Conservation (phyloP, 2,888 invertebrate genomes). For the Congeria kusceri region DNA sequence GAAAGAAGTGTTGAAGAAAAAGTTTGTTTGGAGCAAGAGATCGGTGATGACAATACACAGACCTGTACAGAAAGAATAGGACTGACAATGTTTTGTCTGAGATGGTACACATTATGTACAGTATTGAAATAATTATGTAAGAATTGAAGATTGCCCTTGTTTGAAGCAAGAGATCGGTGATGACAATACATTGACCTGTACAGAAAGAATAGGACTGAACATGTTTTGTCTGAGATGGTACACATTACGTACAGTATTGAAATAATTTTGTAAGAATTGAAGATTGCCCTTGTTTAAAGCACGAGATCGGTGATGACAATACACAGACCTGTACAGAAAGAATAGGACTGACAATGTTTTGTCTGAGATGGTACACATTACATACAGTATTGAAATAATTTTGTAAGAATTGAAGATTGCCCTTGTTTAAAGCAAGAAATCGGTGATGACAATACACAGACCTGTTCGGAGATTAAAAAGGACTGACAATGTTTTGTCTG, state of each 20-base stretch:
- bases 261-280: too few species aligned
- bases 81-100: slow-evolving; percentile 10
- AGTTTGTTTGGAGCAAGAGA: too few species aligned
- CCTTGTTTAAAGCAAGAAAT: too few species aligned
- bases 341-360: slow-evolving; percentile 3
- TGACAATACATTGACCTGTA: slow-evolving; percentile 26
- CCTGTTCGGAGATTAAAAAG: slow-evolving; percentile 22
- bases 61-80: slow-evolving; percentile 25
- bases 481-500: too few species aligned
- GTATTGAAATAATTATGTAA: too few species aligned
- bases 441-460: slow-evolving; percentile 17
- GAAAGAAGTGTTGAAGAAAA: too few species aligned
- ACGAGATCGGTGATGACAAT: slow-evolving; percentile 4
- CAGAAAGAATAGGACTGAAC: neutral
- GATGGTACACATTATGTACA: neutral
- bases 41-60: slow-evolving; percentile 23
- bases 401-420: too few species aligned
- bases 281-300: too few species aligned
- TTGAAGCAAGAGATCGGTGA: neutral
- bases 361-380: neutral
- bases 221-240: too few species aligned
- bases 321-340: slow-evolving; percentile 35
- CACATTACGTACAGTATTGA: too few species aligned
- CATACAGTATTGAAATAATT: too few species aligned
- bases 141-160: neutral